Evolutionary conservation across 2,888 invertebrate species (phyloP), one percentile per base, ranked within the genome.

Genomic region (Helleia helle): DNA sequence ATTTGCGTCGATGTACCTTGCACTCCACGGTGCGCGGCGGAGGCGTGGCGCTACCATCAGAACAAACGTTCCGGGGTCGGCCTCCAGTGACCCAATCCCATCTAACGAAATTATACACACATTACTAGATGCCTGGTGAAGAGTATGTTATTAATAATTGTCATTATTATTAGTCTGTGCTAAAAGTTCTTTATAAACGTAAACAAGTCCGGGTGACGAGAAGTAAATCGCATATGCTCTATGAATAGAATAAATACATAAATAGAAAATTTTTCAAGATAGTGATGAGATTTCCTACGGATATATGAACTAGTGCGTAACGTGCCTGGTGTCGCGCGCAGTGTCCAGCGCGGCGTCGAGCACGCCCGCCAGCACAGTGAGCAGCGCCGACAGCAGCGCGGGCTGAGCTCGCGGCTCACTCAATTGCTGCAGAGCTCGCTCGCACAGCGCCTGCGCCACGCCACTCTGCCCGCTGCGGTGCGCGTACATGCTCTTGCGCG

Each of bases 11-110:
- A 56, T 88, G 89, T 59, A 84, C 77, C 51, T 87, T 84, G 62
- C 76, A 74, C 51, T 81, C 81, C 12, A 58, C 59, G 15, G 63
- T 54, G 30, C 75, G 71, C 7, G 69, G 60, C 1, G 86, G 73
- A 3, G 62, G 45, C 8, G 59, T 42, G 36, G 39, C 37, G 36
- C 18, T 50, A 54, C 5, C 56, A 47, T 43, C 58, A 25, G 44
- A 49, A 40, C 56, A 59, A 44, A 63, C 64, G 11, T 64, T 44
- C 28, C 59, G 61, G 41, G 75, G 55, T 49, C 86, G 61, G 0
- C 84, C 80, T 43, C 94, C 95, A 51, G 94, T 93, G 62, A 96
- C 93, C 86, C 96, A 96, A 71, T 95, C 94, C 96, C 96, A 96
- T 42, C 95, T 89, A 38, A n/a, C 13, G 11, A 13, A 41, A 22